These are phyloP conservation scores for Psophia crepitans DNA, from an alignment of 2,113 vertebrate genomes.

Conservation along the genomic window DNA sequence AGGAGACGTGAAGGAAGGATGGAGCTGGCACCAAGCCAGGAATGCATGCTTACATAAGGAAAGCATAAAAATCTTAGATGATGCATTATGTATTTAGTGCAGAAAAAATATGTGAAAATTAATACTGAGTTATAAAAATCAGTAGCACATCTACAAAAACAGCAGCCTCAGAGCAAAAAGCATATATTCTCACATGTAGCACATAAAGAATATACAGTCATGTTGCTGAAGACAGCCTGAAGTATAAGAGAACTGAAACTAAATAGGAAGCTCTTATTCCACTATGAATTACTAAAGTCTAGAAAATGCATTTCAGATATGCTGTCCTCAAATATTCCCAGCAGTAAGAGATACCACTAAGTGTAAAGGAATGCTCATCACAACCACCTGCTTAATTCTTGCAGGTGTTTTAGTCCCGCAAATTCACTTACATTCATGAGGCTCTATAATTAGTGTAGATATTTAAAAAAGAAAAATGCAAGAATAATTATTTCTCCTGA, in stretches of 20 bases:
- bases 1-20: constrained; percentile 60
- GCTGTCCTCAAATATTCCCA: neutral
- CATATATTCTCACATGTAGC: constrained; percentile 36
- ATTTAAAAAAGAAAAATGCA: neutral
- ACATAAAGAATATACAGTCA: neutral
- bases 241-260: neutral
- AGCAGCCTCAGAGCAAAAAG: constrained; percentile 33
- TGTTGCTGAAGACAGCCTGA: neutral
- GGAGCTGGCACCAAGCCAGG: constrained; percentile 59
- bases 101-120: constrained; percentile 41
- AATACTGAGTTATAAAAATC: constrained; percentile 45
- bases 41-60: constrained; percentile 46
- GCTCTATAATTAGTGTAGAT: neutral
- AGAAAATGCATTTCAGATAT: constrained; percentile 5
- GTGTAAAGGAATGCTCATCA: neutral
- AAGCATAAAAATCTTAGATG: constrained; percentile 40
- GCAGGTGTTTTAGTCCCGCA: neutral
- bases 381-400: neutral
- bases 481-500: neutral
- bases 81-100: constrained; percentile 33
- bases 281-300: neutral
- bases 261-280: neutral
- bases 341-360: neutral
- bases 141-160: constrained; percentile 15
- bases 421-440: neutral